phyloP scores from a whole-genome alignment of 2,888 invertebrate genomes.

The Callinectes sapidus region DNA sequence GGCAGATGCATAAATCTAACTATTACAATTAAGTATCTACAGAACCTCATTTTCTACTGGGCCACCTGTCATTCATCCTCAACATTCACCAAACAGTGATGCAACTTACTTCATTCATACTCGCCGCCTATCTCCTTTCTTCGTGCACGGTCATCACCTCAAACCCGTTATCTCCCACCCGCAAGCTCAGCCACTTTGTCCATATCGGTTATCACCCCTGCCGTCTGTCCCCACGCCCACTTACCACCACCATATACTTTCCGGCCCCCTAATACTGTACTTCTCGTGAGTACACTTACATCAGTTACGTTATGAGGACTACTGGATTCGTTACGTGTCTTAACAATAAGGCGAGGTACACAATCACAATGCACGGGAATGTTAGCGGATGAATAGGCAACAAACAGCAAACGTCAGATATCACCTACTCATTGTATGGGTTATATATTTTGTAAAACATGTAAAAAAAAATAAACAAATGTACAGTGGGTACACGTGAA shows the following conservation, averaged over 20 bases:
- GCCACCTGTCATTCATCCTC: background rate
- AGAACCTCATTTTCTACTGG: background rate
- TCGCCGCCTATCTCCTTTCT: background rate
- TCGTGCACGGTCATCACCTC: background rate
- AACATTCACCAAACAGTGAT: background rate
- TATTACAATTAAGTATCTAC: too few relatives aligned
- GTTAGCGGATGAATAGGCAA: background rate
- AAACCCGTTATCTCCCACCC: background rate
- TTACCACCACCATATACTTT: background rate
- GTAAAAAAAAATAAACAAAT: background rate
- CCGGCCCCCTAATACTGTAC: background rate
- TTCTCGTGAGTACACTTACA: background rate
- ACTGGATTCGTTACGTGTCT: background rate
- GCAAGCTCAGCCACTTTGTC: too few relatives aligned
- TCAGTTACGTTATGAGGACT: background rate
- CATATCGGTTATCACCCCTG: background rate
- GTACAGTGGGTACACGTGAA: background rate
- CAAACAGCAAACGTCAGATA: background rate
- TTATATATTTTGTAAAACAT: background rate
- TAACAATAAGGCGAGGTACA: background rate
- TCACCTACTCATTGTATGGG: background rate
- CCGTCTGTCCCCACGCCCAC: background rate
- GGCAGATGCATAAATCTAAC: too few relatives aligned
- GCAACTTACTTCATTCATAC: background rate
- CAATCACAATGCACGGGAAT: background rate